phyloP scores from a whole-genome alignment of 2,113 vertebrate species.

The Herpetotheres cachinnans region DNA sequence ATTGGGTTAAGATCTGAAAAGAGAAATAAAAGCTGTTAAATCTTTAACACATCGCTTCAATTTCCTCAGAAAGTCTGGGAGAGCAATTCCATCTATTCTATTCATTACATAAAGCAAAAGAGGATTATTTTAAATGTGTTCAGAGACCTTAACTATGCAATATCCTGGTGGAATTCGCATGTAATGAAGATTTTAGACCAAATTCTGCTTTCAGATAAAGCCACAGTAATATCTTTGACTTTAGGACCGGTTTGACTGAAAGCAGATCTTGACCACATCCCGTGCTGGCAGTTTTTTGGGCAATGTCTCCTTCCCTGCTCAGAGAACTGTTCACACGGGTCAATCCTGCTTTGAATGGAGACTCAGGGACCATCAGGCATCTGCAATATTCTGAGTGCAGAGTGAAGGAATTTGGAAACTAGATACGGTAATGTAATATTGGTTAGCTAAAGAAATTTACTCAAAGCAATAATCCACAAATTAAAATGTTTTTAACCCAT shows the following conservation, averaged over 20 bases:
- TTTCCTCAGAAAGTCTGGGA: constrained; percentile 39
- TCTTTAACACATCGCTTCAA: constrained; percentile 43
- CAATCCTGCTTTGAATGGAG: neutral
- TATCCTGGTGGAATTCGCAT: neutral
- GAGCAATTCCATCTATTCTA: constrained; percentile 46
- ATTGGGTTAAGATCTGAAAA: constrained; percentile 38
- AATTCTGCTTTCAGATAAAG: neutral
- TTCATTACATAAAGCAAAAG: constrained; percentile 34
- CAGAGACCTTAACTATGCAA: constrained; percentile 30
- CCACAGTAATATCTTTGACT: neutral
- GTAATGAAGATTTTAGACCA: constrained; percentile 22
- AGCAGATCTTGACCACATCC: neutral
- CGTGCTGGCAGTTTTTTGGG: neutral
- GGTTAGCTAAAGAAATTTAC: neutral
- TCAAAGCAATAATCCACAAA: neutral
- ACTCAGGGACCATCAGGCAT: neutral
- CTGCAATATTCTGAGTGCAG: neutral
- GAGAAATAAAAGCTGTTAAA: constrained; percentile 60
- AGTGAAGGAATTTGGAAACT: neutral
- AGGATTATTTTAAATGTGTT: constrained; percentile 37
- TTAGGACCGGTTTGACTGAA: neutral
- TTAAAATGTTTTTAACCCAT: neutral
- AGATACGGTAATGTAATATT: neutral
- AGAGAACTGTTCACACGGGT: neutral
- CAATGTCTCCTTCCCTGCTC: neutral